phyloP scores from a whole-genome alignment of 2,888 invertebrate genomes.

The Eremobia ochroleuca region DNA sequence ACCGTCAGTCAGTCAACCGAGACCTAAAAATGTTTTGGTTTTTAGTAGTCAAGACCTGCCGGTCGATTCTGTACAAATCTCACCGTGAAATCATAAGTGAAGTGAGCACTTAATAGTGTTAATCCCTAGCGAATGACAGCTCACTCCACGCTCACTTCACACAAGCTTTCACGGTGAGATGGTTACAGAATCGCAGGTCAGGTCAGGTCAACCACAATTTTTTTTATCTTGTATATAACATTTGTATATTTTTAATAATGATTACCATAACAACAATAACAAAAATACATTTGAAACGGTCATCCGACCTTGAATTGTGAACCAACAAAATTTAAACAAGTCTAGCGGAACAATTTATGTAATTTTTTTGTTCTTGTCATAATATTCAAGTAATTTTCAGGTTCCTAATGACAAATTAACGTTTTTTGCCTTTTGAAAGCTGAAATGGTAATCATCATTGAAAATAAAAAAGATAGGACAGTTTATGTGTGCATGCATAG shows the following conservation, averaged over 20 bases:
- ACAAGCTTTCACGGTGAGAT: too few species aligned
- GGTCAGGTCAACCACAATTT: neutral
- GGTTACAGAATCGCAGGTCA: too few species aligned
- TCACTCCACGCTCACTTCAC: too few species aligned
- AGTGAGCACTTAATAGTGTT: too few species aligned
- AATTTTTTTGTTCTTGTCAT: neutral
- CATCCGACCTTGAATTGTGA: slow-evolving; percentile 32
- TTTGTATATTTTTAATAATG: slow-evolving; percentile 9
- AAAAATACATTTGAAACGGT: slow-evolving; percentile 13
- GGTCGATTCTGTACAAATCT: too few species aligned
- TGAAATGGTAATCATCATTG: too few species aligned
- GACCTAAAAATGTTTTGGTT: too few species aligned
- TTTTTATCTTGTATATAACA: neutral
- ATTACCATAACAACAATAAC: slow-evolving; percentile 1
- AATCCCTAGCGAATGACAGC: too few species aligned
- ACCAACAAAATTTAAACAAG: neutral
- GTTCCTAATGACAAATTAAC: neutral
- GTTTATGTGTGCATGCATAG: too few species aligned
- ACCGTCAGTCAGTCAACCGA: neutral
- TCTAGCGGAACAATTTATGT: slow-evolving; percentile 15
- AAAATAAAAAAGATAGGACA: too few species aligned
- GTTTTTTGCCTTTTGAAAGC: neutral
- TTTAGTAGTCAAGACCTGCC: too few species aligned
- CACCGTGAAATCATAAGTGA: too few species aligned
- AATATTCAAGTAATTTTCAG: neutral